Percentiles rank a stretch among this genome's conserved stretches.
Conservation (phyloP, 2,888 invertebrate genomes). For the Amphimallon solstitiale region DNA sequence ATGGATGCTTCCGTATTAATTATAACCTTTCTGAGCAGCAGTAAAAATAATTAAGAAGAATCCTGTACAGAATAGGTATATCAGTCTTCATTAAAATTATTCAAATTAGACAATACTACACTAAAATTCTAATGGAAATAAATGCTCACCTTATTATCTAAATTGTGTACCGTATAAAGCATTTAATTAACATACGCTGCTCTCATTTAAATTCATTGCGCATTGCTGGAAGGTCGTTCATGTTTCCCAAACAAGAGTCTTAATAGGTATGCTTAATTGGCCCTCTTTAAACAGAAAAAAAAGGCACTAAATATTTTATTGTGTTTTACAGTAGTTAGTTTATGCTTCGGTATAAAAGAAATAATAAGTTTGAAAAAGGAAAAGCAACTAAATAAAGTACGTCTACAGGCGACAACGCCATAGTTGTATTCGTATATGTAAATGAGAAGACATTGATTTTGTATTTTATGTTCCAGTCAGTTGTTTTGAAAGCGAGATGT, state of each 20-base stretch:
- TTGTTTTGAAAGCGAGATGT: slow-evolving; percentile 53
- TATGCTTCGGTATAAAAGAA: slow-evolving; percentile 14
- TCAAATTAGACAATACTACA: too few species aligned
- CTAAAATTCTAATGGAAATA: too few species aligned
- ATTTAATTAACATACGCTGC: too few species aligned
- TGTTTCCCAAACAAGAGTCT: not conserved
- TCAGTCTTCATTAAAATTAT: too few species aligned
- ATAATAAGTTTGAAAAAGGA: not conserved
- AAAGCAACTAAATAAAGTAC: not conserved
- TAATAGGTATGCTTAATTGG: slow-evolving; percentile 5
- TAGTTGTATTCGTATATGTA: slow-evolving; percentile 51
- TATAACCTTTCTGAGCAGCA: too few species aligned
- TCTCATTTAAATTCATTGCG: too few species aligned
- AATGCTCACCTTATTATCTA: too few species aligned
- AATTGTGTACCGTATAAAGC: too few species aligned
- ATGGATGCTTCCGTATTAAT: too few species aligned
- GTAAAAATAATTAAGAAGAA: too few species aligned
- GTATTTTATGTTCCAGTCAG: slow-evolving; percentile 51
- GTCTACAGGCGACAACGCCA: slow-evolving; percentile 26
- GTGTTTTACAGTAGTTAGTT: slow-evolving; percentile 28
- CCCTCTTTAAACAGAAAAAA: slow-evolving; percentile 11
- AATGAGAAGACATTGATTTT: slow-evolving; percentile 49
- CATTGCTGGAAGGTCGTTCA: too few species aligned
- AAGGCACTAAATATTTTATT: slow-evolving; percentile 17
- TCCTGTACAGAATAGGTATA: too few species aligned